Percentiles rank a stretch among this genome's conserved stretches.
Conservation (phyloP, 2,888 invertebrate species). For the Hipparchia semele region DNA sequence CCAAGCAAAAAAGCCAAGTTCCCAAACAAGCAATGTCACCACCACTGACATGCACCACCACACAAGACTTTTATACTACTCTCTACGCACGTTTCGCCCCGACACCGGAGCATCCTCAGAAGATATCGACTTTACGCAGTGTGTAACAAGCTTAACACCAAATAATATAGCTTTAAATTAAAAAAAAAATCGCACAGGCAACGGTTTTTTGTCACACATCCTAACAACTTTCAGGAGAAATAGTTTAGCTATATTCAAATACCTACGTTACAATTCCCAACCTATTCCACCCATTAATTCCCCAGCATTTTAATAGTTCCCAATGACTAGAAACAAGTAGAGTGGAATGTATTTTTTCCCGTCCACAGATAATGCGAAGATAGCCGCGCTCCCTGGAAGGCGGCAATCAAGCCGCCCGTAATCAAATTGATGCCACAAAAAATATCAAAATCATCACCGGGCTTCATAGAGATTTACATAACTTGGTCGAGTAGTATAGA, state of each 20-base stretch:
- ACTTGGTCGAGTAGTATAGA: not conserved
- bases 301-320: conserved; percentile 38
- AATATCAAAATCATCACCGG: conserved; percentile 55
- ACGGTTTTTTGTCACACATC: conserved; percentile 2
- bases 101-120: no score
- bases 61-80: no score
- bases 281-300: conserved; percentile 25
- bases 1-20: no score
- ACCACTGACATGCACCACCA: no score
- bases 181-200: not conserved
- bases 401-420: conserved; percentile 57
- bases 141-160: not conserved
- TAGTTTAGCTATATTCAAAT: conserved; percentile 25
- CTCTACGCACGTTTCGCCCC: no score
- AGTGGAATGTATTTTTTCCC: conserved; percentile 41
- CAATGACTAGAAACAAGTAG: conserved; percentile 34
- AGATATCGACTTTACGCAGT: no score
- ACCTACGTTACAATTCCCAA: conserved; percentile 9
- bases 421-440: conserved; percentile 67
- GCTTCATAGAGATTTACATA: conserved; percentile 4
- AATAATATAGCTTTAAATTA: not conserved
- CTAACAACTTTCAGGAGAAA: conserved; percentile 14
- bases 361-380: conserved; percentile 41
- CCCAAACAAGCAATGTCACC: no score
- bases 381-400: conserved; percentile 43